Conservation (phyloP, 2,888 invertebrate genomes). For the Elysia crispata region DNA sequence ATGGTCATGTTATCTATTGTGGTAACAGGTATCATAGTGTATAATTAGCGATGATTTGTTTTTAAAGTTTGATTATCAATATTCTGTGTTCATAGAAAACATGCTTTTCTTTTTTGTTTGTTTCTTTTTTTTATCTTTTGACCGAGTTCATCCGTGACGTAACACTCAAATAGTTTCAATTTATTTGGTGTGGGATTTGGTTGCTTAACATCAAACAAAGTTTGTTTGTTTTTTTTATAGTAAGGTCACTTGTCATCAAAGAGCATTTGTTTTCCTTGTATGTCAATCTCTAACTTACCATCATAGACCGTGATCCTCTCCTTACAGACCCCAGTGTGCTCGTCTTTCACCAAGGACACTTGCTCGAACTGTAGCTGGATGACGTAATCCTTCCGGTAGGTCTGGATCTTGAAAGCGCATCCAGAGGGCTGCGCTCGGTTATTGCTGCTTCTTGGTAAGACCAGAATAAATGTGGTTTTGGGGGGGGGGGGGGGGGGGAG, state of each 20-base stretch:
- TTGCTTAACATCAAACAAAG: no score
- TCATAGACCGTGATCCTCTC: constrained; percentile 37
- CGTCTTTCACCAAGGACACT: constrained; percentile 7
- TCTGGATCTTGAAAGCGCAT: constrained; percentile 30
- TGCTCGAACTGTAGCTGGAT: constrained; percentile 32
- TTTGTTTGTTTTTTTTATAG: background rate
- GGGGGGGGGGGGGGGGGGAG: background rate
- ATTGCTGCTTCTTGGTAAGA: background rate
- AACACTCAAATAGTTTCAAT: no score
- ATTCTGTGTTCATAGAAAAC: no score
- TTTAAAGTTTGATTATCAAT: no score
- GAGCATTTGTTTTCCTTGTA: background rate
- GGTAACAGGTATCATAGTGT: no score
- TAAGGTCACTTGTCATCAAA: background rate
- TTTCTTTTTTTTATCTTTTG: no score
- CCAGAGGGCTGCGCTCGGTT: background rate
- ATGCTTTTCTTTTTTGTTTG: no score
- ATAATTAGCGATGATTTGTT: no score
- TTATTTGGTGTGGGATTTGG: no score
- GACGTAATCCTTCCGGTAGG: constrained; percentile 40
- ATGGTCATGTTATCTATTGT: no score
- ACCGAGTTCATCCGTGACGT: no score
- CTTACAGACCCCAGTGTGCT: background rate
- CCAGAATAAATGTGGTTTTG: no score
- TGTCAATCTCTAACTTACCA: constrained; percentile 18